Percentiles rank a stretch among this genome's conserved stretches.
Conservation (phyloP, 2,113 vertebrate species). For the Gymnobelideus leadbeateri region DNA sequence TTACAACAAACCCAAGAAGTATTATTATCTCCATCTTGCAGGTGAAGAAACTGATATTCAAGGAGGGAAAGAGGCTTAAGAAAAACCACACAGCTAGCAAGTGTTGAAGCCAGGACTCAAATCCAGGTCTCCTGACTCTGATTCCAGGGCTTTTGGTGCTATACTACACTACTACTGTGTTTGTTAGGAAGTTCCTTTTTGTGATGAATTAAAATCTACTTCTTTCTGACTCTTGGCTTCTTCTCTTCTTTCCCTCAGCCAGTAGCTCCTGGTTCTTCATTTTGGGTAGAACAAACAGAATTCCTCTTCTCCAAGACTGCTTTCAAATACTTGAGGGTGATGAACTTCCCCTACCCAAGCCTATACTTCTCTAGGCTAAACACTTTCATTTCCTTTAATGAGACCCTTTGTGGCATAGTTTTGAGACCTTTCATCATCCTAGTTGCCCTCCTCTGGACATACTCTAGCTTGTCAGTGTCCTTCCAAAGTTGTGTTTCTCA, state of each 20-base stretch:
- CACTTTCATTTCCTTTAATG: not conserved
- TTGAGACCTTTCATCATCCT: not conserved
- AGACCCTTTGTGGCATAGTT: not conserved
- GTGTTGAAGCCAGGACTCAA: not conserved
- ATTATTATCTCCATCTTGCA: not conserved
- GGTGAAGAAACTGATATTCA: not conserved
- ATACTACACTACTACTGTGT: not conserved
- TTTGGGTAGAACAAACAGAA: not conserved
- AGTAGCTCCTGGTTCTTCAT: not conserved
- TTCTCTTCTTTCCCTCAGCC: not conserved
- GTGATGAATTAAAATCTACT: not conserved
- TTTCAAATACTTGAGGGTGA: not conserved
- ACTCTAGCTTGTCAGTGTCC: not conserved
- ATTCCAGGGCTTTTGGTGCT: not conserved
- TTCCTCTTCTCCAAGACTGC: not conserved
- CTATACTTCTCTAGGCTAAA: not conserved
- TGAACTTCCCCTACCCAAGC: not conserved
- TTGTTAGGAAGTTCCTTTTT: not conserved
- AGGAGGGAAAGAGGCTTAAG: not conserved
- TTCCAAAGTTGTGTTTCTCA: not conserved
- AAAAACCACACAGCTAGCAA: not conserved
- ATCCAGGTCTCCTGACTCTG: not conserved
- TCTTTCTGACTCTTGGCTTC: not conserved
- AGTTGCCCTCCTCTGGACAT: not conserved
- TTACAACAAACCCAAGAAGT: not conserved